A percentile compares a stretch with the other conserved stretches of the same genome.
phyloP scores from a whole-genome alignment of 2,113 vertebrate species.

The Glaucomys volans region DNA sequence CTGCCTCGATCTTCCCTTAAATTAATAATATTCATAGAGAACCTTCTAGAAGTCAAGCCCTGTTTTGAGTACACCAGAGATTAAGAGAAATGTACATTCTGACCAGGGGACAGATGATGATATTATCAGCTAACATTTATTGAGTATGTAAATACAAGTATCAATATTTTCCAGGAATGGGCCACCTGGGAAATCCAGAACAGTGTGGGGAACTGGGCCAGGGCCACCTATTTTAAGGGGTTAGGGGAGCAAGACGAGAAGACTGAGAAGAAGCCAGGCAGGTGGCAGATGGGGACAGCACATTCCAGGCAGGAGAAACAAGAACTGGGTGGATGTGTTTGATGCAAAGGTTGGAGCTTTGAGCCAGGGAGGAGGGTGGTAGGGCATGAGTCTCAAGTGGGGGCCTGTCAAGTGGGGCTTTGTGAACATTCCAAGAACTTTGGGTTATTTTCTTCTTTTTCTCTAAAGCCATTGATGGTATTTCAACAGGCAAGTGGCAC shows the following conservation, averaged over 20 bases:
- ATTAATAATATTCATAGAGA: neutral
- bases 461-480: neutral
- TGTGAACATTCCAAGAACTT: neutral
- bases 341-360: accelerated
- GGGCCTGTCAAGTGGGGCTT: accelerated
- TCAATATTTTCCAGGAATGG: neutral
- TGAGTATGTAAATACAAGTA: neutral
- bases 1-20: neutral
- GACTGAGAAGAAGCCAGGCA: neutral
- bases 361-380: neutral
- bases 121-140: no score
- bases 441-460: neutral
- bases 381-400: accelerated
- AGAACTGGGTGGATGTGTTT: neutral
- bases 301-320: neutral
- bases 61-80: neutral
- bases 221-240: neutral
- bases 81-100: neutral
- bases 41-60: neutral
- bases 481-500: neutral
- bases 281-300: accelerated
- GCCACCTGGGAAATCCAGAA: neutral
- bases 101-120: neutral
- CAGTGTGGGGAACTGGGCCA: accelerated
- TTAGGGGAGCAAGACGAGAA: neutral